Percentiles rank a stretch among this genome's conserved stretches.
phyloP scores from a whole-genome alignment of 2,113 vertebrate genomes.

The Sinocyclocheilus grahami region DNA sequence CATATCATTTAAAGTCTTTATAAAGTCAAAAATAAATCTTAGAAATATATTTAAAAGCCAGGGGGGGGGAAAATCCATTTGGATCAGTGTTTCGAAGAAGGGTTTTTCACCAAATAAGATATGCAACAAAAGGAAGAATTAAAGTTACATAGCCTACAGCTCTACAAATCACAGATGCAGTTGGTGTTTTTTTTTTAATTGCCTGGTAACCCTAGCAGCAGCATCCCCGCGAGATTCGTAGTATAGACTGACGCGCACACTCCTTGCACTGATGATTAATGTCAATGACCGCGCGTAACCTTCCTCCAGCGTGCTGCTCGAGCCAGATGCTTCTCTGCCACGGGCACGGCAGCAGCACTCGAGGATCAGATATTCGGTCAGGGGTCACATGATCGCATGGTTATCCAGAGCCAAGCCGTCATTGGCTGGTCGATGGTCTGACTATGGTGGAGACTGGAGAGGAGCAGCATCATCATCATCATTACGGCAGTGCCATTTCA shows the following conservation, averaged over 20 bases:
- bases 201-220: background rate
- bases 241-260: background rate
- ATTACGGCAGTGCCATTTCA: background rate
- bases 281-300: conserved; percentile 14
- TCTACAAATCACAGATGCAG: background rate
- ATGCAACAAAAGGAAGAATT: background rate
- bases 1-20: background rate
- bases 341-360: no score
- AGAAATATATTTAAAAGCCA: background rate
- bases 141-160: background rate
- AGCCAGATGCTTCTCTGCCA: background rate
- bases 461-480: background rate
- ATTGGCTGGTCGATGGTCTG: conserved; percentile 12
- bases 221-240: background rate
- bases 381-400: conserved; percentile 15
- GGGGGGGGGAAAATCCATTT: no score
- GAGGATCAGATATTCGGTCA: background rate
- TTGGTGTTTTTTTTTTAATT: background rate
- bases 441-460: background rate
- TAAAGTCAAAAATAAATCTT: background rate
- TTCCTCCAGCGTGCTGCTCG: background rate
- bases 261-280: background rate
- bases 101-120: background rate
- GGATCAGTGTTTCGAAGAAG: no score
- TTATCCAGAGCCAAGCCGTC: background rate